Evolutionary conservation across 2,888 invertebrate genomes (phyloP).

Genomic region (Deroplatys truncata): DNA sequence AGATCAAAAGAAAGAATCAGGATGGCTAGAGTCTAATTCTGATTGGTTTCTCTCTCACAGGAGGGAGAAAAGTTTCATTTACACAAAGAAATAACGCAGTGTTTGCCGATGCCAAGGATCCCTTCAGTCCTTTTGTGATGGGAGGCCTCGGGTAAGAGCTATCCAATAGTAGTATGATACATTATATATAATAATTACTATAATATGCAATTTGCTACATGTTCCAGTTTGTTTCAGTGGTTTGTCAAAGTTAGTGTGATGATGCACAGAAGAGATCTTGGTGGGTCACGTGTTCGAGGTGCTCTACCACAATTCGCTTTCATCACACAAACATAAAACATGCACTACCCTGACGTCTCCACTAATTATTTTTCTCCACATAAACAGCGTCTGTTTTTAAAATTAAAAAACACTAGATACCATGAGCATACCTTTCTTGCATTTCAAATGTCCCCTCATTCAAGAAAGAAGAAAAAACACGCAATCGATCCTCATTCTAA

Average conservation of each 20-base stretch:
- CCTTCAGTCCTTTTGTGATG: neutral
- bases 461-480: conserved; percentile 10
- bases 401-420: conserved; percentile 20
- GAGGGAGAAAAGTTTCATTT: conserved; percentile 8
- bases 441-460: neutral
- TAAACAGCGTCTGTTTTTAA: neutral
- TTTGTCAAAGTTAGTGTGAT: neutral
- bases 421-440: neutral
- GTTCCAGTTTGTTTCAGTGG: conserved; percentile 6
- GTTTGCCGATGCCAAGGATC: neutral
- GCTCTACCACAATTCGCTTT: conserved; percentile 8
- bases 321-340: conserved; percentile 27
- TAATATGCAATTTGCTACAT: conserved; percentile 22
- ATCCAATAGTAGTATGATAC: conserved; percentile 30
- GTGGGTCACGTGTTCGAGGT: neutral
- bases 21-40: neutral
- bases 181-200: conserved; percentile 33
- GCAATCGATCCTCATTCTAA: conserved; percentile 12
- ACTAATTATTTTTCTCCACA: conserved; percentile 7
- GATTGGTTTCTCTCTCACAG: neutral
- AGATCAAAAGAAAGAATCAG: conserved; percentile 3
- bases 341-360: conserved; percentile 27
- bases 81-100: conserved; percentile 17
- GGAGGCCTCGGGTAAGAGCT: neutral
- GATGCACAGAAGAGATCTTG: conserved; percentile 4